Evolutionary conservation across 2,113 vertebrate species (phyloP), one percentile per base, ranked within the genome.

Genomic region (Pomatorhinus ruficollis): DNA sequence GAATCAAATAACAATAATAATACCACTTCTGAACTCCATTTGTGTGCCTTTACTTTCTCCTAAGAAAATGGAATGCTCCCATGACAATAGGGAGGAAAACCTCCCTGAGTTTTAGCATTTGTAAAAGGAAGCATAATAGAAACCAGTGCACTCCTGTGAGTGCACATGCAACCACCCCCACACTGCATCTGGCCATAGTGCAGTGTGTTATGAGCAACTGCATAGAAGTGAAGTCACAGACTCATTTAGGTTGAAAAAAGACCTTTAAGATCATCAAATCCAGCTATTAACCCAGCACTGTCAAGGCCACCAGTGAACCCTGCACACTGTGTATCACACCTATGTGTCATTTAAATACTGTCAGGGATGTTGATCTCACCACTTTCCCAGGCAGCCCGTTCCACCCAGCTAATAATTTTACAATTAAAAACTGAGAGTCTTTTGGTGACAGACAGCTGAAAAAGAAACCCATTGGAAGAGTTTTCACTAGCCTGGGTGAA

Each of bases 131-230:
- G 9, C 14, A 15, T 28, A 57, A 1, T 0, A 53, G 28, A 68
- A 89, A 64, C 1, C 28, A 65, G 11, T 2, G 28, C 18, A 17
- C 24, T 33, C 28, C 4, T 16, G n/a, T 31, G 28, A 20, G 10
- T 1, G 3, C 18, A 21, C 1, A 8, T 1, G 1, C 45, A 77
- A 6, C 12, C 16, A 21, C 4, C 4, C 8, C 15, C 16, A 1
- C n/a, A 0, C 22, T 10, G 17, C 21, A n/a, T 9, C 35, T 60
- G n/a, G 17, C 8, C 1, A 1, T 30, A 47, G 21, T 7, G 27
- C 27, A 27, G 21, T 5, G 31, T 37, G 30, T 19, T 35, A 31
- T 1, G 3, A 66, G 40, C 33, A 31, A 20, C 12, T 3, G 7
- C 12, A 27, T 1, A 72, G 35, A 39, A 72, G 22, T 28, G 37